Conservation (phyloP, 2,888 invertebrate genomes). For the Calliopum simillimum region DNA sequence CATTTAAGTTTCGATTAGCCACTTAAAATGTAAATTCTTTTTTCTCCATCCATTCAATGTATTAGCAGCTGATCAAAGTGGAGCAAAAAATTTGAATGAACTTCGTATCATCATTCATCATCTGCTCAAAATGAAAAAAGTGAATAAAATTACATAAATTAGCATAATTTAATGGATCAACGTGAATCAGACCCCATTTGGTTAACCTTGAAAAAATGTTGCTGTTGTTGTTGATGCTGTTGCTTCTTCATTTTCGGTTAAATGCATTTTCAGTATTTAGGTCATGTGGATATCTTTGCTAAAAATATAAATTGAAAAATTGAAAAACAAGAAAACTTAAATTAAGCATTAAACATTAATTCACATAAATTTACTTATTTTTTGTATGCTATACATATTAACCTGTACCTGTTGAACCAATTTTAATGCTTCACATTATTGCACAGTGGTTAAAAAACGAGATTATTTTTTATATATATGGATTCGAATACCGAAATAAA, state of each 20-base stretch:
- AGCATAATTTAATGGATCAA: conserved; percentile 28
- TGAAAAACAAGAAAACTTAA: not conserved
- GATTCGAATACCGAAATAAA: too few species aligned
- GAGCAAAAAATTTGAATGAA: conserved; percentile 11
- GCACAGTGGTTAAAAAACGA: not conserved
- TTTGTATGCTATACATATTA: not conserved
- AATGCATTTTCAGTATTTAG: conserved; percentile 29
- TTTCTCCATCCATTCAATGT: not conserved
- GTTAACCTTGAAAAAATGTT: conserved; percentile 29
- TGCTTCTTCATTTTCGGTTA: conserved; percentile 7
- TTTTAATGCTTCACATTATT: conserved; percentile 1
- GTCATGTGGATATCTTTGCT: conserved; percentile 17
- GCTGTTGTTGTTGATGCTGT: not conserved
- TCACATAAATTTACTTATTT: not conserved
- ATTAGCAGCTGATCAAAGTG: conserved; percentile 11
- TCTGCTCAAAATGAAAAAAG: not conserved
- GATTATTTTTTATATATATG: too few species aligned
- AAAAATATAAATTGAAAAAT: not conserved
- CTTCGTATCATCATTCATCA: conserved; percentile 19
- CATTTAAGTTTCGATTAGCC: conserved; percentile 2
- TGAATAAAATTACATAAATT: conserved; percentile 29
- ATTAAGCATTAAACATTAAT: not conserved
- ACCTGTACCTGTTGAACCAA: conserved; percentile 13
- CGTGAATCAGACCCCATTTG: conserved; percentile 11
- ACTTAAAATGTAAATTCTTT: conserved; percentile 10